Evolutionary conservation across 30 jellyfish, hydroid and myxozoan genomes (phyloP), one percentile per base, ranked within the genome.

Genomic region (Cassiopea xamachana): DNA sequence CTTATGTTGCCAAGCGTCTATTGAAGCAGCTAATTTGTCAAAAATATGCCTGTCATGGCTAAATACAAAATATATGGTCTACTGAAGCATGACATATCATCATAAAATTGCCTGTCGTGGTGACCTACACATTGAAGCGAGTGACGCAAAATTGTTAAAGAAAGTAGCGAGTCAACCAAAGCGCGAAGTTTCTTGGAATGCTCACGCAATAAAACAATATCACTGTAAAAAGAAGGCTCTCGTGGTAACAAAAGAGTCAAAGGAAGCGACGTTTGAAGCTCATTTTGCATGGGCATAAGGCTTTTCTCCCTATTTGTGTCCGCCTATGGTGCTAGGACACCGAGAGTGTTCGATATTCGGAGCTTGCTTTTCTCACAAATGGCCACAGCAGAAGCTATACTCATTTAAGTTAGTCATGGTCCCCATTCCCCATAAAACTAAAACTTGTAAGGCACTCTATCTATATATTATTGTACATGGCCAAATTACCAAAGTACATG

Each of bases 61-160:
- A 71, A 43, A 43, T 44, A 16, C 55, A 7, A 71, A 71, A 71
- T 71, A 71, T 71, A 71, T 55, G 19, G 51, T 50, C 55, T 71
- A 4, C 19, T 75, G 15, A 46, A 75, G 87, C 4, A 48, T 78
- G 51, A 78, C 87, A 78, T 78, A 19, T 71, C 80, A 78, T 61
- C 48, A 43, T 27, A 59, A 78, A 78, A 78, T 78, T 48, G 87
- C 87, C 87, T 78, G 87, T 78, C 87, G 49, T 78, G 55, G 74
- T 78, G 87, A 78, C 87, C 87, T 50, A 13, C 72, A 13, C 51
- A 48, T 50, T 45, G 59, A 55, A 50, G 72, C 87, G 55, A 10
- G 15, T 27, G 87, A 78, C 87, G 87, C 87, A 75, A 61, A 16
- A 9, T 2, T 48, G 74, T 50, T 50, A 60, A 17, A 15, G 74